Base-by-base conservation (phyloP, 2,113 vertebrate genomes). In the Tauraco erythrolophus region DNA sequence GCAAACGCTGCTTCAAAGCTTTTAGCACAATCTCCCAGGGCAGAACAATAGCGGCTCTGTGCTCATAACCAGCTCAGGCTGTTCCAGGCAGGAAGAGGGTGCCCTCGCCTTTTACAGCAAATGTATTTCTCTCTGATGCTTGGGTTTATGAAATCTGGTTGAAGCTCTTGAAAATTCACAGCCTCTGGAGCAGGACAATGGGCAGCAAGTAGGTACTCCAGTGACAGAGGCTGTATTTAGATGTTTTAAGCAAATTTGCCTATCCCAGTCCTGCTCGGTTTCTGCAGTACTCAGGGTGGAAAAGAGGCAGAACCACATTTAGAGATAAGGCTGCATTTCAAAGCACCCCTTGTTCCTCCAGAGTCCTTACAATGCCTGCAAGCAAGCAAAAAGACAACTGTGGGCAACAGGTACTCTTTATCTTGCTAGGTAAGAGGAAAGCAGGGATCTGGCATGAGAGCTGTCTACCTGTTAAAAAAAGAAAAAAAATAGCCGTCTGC, bases 21-120 rank as follows among this genome's bases (percentile, higher is more conserved):
- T 86, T 94, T 77, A 82, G 78, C 76, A 85, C 89, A 81, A 82
- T 78, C 89, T 60, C 46, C 11, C 74, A 51, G 46, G 19, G 45
- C 56, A 56, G 86, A 93, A 98, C 93, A 96, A 97, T 37, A 81
- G 94, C 0, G 0, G 78, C 84, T 92, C 90, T 96, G 91, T 97
- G 82, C 69, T 76, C 54, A 45, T 18, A 89, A 65, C 75, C 72
- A 88, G 92, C 78, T 85, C 88, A 80, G 46, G 61, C 80, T 77
- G 76, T 51, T 94, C 37, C 62, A 66, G 13, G 72, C 94, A 92
- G 94, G 89, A 93, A 95, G 77, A 92, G 68, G 85, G 93, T 94
- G 84, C 92, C 65, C 64, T 70, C 1, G 5, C 11, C 58, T 88
- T 79, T 68, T 51, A 71, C 64, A 91, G 61, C 65, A 35, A 62